Base-by-base conservation (phyloP, 2,113 vertebrate genomes). In the Corynorhinus townsendii region DNA sequence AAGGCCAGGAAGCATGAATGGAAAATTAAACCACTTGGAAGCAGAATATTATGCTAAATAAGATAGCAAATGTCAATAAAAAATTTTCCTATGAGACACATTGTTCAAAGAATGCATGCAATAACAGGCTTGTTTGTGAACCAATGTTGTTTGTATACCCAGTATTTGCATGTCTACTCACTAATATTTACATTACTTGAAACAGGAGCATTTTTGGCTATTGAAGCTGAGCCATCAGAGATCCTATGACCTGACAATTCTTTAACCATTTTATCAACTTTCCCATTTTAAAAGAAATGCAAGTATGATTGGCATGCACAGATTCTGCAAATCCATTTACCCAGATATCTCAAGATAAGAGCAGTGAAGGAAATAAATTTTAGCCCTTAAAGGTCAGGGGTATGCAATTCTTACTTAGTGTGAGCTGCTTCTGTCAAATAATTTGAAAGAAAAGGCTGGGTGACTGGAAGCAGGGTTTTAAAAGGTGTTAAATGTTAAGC, bases 401-500 rank as follows among this genome's bases (percentile, higher is more conserved):
- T 83, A 69, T 45, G 30, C 47, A 95, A 81, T 94, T 97, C 81
- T 59, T 40, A 86, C 28, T 88, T 89, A 40, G 4, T 80, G 43
- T 75, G 20, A 79, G 24, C 66, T 82, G 69, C 71, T 90, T 92
- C 56, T 79, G 86, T 89, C 83, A 92, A 91, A 89, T 56, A 79
- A 95, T 82, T 91, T 90, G 43, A 93, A 92, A 81, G 77, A 89
- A 96, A 91, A 94, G 86, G 54, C 35, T 30, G 47, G 49, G 33
- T 94, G 59, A 85, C 76, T 54, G 15, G 43, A 79, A 22, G 56
- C 7, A 73, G 88, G n/a, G 59, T 69, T 91, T 76, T 43, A 72
- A 76, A 87, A 30, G 12, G 7, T 89, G 92, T 96, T 92, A 89
- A 97, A 95, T 86, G 90, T 88, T 97, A 95, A 96, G 79, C 59